These are phyloP conservation scores for Aspiorhynchus laticeps DNA, from an alignment of 2,113 vertebrate species.

Conservation along the genomic window DNA sequence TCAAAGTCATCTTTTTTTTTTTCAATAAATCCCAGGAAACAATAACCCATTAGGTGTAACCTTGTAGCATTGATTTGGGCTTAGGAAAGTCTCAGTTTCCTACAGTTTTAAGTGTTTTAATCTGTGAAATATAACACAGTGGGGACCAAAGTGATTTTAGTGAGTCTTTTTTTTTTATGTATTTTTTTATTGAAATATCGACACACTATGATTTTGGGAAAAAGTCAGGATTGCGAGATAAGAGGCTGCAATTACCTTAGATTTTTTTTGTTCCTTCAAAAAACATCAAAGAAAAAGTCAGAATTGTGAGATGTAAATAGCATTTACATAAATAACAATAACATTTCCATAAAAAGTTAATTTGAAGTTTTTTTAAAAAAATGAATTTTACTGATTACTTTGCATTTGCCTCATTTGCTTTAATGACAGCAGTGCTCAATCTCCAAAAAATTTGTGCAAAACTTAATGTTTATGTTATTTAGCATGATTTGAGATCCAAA, in stretches of 20 bases:
- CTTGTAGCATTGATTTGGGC: constrained; percentile 29
- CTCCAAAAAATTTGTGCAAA: not conserved
- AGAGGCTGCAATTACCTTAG: too few relatives aligned
- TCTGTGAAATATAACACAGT: not conserved
- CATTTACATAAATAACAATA: too few relatives aligned
- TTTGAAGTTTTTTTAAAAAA: not conserved
- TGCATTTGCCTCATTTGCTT: not conserved
- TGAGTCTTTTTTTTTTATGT: not conserved
- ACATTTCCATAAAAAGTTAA: too few relatives aligned
- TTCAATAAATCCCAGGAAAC: not conserved
- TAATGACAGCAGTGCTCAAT: not conserved
- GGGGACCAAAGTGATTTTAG: not conserved
- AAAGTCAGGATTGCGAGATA: too few relatives aligned
- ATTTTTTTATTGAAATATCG: not conserved
- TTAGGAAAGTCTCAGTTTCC: not conserved
- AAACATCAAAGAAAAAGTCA: too few relatives aligned
- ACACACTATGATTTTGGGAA: not conserved
- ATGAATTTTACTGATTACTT: not conserved
- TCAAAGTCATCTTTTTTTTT: not conserved
- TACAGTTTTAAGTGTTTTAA: not conserved
- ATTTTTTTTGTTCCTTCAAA: too few relatives aligned
- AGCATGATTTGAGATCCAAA: not conserved
- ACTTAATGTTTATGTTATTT: not conserved
- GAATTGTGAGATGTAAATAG: too few relatives aligned
- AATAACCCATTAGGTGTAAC: constrained; percentile 2